Evolutionary conservation across 2,113 vertebrate genomes (phyloP).

Genomic region (Eubucco bourcierii): DNA sequence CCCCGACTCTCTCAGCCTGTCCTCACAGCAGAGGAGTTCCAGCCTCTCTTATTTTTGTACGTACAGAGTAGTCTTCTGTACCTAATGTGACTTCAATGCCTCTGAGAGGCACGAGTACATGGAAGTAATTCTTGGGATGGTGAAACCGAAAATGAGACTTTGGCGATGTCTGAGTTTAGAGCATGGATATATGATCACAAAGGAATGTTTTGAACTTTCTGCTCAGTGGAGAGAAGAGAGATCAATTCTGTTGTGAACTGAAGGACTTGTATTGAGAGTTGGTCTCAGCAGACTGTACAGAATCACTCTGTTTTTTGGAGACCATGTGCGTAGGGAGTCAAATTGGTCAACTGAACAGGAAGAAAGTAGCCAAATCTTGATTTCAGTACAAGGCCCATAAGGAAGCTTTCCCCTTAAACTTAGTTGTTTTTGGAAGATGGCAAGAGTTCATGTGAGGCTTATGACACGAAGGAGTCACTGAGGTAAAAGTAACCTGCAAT

Average conservation of each 20-base stretch:
- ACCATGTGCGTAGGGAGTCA: accelerated
- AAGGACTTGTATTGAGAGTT: background rate
- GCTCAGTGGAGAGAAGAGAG: background rate
- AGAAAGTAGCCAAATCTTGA: background rate
- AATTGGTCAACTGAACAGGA: background rate
- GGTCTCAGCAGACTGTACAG: background rate
- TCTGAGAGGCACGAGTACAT: background rate
- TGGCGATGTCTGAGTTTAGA: background rate
- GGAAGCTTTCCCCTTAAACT: background rate
- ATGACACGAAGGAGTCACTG: background rate
- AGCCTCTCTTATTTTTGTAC: background rate
- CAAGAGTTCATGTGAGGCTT: background rate
- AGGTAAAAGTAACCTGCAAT: background rate
- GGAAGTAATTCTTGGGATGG: background rate
- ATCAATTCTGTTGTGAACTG: background rate
- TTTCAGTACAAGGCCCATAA: background rate
- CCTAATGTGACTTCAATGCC: background rate
- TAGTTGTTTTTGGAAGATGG: background rate
- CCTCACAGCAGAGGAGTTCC: too few species aligned
- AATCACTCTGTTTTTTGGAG: background rate
- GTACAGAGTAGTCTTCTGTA: background rate
- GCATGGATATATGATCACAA: background rate
- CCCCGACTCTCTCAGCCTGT: too few species aligned
- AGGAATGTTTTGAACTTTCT: background rate
- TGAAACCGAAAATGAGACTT: background rate